Conservation (phyloP, 2,113 vertebrate species). For the Oreochromis aureus region DNA sequence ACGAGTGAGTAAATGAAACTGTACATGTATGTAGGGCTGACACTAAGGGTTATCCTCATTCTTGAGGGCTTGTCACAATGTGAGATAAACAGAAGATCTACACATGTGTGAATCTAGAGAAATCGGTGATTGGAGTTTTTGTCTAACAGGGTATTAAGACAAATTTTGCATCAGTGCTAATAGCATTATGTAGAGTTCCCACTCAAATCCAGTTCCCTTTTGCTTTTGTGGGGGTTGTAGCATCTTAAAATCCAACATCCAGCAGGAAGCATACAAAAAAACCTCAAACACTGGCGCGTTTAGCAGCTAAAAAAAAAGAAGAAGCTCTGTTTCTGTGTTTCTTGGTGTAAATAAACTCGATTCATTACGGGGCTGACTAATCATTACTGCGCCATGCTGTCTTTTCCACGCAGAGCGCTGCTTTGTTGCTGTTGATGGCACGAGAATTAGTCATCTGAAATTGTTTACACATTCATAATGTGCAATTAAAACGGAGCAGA, state of each 20-base stretch:
- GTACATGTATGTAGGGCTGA: not conserved
- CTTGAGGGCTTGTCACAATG: not conserved
- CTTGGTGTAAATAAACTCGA: not conserved
- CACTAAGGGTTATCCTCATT: not conserved
- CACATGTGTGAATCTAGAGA: not conserved
- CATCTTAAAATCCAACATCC: not conserved
- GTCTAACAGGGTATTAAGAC: not conserved
- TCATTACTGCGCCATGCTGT: not conserved
- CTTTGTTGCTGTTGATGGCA: not conserved
- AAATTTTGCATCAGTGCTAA: not conserved
- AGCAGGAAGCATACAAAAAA: not conserved
- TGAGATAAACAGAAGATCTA: not conserved
- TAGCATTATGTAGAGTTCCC: not conserved
- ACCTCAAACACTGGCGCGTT: not conserved
- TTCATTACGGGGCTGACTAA: not conserved
- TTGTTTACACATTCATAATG: slow-evolving; percentile 1
- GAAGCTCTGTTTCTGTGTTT: not conserved
- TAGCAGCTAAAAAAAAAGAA: not conserved
- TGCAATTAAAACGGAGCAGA: slow-evolving; percentile 9
- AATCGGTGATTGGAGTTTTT: not conserved
- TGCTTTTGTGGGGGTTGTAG: not conserved
- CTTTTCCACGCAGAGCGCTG: not conserved
- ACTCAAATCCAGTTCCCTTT: not conserved
- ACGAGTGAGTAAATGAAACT: not conserved
- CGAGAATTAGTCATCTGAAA: not conserved